Percentiles rank a stretch among this genome's conserved stretches.
phyloP scores from a whole-genome alignment of 2,113 vertebrate species.

The Gallinago paraguaiae region DNA sequence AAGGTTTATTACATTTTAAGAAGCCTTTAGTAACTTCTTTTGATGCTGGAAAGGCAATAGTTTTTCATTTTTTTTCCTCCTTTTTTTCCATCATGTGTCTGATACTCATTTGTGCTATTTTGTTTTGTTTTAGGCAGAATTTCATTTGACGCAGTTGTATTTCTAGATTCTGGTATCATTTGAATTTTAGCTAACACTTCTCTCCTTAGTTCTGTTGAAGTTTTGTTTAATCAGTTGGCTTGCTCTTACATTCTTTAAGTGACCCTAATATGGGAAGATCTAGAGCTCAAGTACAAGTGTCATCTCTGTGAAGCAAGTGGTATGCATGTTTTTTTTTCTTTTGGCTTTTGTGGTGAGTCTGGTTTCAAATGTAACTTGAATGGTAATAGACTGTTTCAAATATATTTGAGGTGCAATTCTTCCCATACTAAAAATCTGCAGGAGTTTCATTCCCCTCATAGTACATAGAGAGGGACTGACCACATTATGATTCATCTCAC shows the following conservation, averaged over 20 bases:
- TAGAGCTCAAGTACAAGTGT: background rate
- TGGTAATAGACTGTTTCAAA: background rate
- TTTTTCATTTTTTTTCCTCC: background rate
- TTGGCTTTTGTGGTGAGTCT: background rate
- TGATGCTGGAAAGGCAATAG: background rate
- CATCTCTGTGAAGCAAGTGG: background rate
- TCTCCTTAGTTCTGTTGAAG: background rate
- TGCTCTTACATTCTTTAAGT: background rate
- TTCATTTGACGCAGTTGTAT: background rate
- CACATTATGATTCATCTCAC: accelerated
- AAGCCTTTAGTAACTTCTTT: background rate
- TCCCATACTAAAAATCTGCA: background rate
- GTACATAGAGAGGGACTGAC: background rate
- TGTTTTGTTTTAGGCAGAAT: background rate
- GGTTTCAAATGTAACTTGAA: background rate
- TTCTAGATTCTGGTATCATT: background rate
- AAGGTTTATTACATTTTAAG: background rate
- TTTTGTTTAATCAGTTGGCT: background rate
- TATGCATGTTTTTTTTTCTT: background rate
- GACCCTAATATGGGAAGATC: background rate
- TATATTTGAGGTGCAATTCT: background rate
- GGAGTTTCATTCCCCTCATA: background rate
- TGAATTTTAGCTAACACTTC: background rate
- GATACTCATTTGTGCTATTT: background rate
- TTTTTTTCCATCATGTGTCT: background rate